Conservation (phyloP, 2,113 vertebrate genomes). For the Apus apus region DNA sequence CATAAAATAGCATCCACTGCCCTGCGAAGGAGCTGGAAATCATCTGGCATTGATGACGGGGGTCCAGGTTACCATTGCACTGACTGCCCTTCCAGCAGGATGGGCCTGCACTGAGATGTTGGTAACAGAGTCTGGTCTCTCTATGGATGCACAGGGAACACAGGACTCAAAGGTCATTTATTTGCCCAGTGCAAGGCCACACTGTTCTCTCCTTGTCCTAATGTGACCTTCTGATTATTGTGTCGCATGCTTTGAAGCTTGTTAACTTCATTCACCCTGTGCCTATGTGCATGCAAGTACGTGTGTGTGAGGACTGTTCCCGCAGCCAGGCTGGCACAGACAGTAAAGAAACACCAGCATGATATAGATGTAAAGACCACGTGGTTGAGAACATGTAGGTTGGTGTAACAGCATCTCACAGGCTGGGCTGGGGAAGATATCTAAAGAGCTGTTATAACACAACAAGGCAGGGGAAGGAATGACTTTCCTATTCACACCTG, state of each 20-base stretch:
- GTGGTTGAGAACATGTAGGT: neutral
- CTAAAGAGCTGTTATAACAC: neutral
- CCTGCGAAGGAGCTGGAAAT: neutral
- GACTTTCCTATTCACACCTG: neutral
- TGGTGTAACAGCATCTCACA: neutral
- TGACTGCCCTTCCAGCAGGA: accelerated
- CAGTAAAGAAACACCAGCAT: neutral
- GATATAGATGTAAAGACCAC: neutral
- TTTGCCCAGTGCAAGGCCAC: neutral
- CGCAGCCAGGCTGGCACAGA: neutral
- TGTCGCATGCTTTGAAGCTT: neutral
- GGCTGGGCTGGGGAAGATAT: neutral
- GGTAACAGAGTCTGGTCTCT: neutral
- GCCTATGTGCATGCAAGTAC: neutral
- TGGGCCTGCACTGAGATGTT: neutral
- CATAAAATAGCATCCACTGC: neutral
- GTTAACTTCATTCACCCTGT: neutral
- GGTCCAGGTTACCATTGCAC: neutral
- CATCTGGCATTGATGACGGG: neutral
- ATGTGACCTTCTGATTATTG: slow-evolving; percentile 2
- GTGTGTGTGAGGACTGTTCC: neutral
- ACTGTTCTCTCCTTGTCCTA: neutral
- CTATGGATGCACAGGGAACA: neutral
- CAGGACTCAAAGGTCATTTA: neutral
- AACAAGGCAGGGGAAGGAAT: neutral